Conservation (phyloP, 2,888 invertebrate species). For the Crocallis elinguaria region DNA sequence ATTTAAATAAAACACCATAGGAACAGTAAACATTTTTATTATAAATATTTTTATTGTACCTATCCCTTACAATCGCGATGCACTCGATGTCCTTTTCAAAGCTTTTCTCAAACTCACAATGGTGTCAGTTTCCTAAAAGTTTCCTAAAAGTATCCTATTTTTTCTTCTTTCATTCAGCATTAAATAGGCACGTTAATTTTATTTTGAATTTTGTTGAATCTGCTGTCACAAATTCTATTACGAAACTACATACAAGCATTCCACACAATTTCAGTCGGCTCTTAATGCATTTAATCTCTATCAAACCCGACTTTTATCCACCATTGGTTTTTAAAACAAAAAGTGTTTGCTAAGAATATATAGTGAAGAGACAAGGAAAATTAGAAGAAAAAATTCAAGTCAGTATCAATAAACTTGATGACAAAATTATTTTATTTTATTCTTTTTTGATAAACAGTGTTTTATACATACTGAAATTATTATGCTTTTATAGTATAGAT, state of each 20-base stretch:
- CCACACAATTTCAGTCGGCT: conserved; percentile 72
- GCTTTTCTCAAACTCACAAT: conserved; percentile 60
- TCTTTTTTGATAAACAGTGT: too few relatives aligned
- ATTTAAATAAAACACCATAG: conserved; percentile 63
- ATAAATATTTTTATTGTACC: conserved; percentile 84
- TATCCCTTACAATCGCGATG: conserved; percentile 76
- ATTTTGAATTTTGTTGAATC: conserved; percentile 37
- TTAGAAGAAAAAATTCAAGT: not conserved
- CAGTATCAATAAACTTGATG: too few relatives aligned
- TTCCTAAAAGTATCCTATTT: conserved; percentile 2
- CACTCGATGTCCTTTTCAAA: conserved; percentile 65
- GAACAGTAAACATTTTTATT: conserved; percentile 84
- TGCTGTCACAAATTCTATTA: conserved; percentile 62
- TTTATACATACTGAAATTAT: too few relatives aligned
- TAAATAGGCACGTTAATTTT: conserved; percentile 49
- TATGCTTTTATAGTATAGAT: too few relatives aligned
- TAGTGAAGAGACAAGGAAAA: not conserved
- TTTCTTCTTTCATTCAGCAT: conserved; percentile 10
- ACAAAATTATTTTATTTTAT: too few relatives aligned
- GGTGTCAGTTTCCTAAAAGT: conserved; percentile 33
- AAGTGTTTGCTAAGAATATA: conserved; percentile 3
- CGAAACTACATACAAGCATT: conserved; percentile 64
- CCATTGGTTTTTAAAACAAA: conserved; percentile 25
- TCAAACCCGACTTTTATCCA: conserved; percentile 46
- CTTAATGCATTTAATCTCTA: conserved; percentile 65